Base-by-base conservation (phyloP, 2,113 vertebrate genomes). In the Scolopax mira region DNA sequence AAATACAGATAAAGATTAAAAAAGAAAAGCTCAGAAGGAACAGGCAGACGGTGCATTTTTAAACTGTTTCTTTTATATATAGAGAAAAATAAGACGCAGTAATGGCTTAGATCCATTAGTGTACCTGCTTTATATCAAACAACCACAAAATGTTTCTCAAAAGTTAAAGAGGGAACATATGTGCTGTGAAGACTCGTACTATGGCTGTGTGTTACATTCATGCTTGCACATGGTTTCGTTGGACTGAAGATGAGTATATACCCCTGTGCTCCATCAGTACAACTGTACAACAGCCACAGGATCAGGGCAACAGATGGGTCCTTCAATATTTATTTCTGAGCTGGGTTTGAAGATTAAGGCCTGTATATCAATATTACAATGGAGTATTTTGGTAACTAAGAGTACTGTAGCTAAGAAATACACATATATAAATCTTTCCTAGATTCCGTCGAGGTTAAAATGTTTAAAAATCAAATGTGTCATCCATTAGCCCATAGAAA, bases 221-320 rank as follows among this genome's bases (percentile, higher is more conserved):
- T 17, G 14, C 12, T 71, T 49, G 24, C 4, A 5, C 6, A 4
- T 0, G 1, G 6, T 37, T 79, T 65, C 24, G 2, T 0, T 22
- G 28, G 46, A 18, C 27, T 30, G 14, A 15, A 69, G 10, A 6
- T 15, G 6, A 15, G n/a, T 31, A 2, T 12, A 1, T 7, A 18
- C 54, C 13, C 15, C 28, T 49, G 2, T 58, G 6, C 14, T 65
- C 14, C 11, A 27, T 19, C n/a, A n/a, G n/a, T n/a, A n/a, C n/a
- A n/a, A n/a, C n/a, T n/a, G n/a, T n/a, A 11, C 6, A 31, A n/a
- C 33, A 86, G n/a, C 18, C 14, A 30, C 10, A 67, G 27, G 22
- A 31, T 33, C 22, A 41, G 70, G 52, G 52, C 17, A 67, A 35
- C 17, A 42, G 6, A 7, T 3, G 6, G 8, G 3, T 27, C 35